Conservation (phyloP, 2,113 vertebrate genomes). For the Climacteris rufus region DNA sequence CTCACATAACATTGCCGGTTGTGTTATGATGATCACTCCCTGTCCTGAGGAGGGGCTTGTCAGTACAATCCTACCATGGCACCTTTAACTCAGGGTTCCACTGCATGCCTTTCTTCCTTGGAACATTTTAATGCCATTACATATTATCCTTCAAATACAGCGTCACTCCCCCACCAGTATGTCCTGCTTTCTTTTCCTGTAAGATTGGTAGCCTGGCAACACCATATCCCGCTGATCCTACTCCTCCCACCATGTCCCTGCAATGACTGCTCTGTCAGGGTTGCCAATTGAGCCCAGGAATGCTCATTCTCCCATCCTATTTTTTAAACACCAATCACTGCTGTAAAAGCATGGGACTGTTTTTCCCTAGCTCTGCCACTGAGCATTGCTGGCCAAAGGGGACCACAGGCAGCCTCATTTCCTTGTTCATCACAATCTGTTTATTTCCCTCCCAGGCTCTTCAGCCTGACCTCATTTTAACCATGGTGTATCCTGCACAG, state of each 20-base stretch:
- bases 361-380: background rate
- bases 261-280: background rate
- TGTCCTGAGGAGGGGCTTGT: accelerated
- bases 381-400: background rate
- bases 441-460: background rate
- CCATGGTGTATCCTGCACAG: background rate
- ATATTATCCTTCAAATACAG: background rate
- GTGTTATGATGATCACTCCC: background rate
- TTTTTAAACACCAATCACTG: background rate
- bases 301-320: background rate
- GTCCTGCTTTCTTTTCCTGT: background rate
- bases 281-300: background rate
- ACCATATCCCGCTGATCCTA: background rate
- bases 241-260: background rate
- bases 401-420: background rate
- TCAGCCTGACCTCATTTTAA: background rate
- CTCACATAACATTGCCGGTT: background rate
- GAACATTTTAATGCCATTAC: background rate
- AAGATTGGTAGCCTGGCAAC: constrained; percentile 22
- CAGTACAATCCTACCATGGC: background rate
- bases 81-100: background rate
- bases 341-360: background rate
- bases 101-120: background rate
- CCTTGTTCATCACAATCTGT: background rate
- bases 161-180: background rate